Evolutionary conservation across 2,113 vertebrate genomes (phyloP), one percentile per base, ranked within the genome.

Genomic region (Phylloscopus trochiloides): DNA sequence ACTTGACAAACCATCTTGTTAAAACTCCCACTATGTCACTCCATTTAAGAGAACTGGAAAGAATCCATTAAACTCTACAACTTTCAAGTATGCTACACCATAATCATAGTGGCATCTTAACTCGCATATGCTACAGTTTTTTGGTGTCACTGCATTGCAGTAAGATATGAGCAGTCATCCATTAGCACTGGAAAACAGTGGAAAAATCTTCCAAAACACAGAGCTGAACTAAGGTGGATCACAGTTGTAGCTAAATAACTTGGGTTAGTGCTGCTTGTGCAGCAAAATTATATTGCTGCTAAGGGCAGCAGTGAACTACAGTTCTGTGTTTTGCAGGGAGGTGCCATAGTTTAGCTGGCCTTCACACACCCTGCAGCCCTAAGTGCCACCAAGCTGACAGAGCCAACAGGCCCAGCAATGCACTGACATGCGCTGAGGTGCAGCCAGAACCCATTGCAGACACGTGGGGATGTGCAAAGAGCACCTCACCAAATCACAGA

Each of bases 361-460:
- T 58, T 40, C 28, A 17, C 14, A 7, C 0, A 12, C 32, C 12
- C 63, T 50, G 42, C 67, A 72, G 26, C 47, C 17, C 13, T 3
- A 20, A 31, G 45, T 2, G 12, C 58, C 24, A 43, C 38, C 26
- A 17, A 18, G 34, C 17, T 31, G 57, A 8, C 34, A 50, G 4
- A n/a, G 38, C 34, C 34, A 34, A 34, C 34, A 34, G 34, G 34
- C 34, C 34, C 48, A 19, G 14, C 0, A 1, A 10, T 3, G 21
- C 50, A 10, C 24, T 4, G 0, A 3, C 0, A 8, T 0, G 5
- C 47, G 4, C 4, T 24, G 14, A n/a, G 42, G 8, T 17, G n/a
- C 73, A 43, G 21, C 40, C 18, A 21, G 4, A 20, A 40, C 38
- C 45, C 7, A 18, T 7, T 11, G 21, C 15, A 2, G 34, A n/a